Conservation (phyloP, 1,140 invertebrate species). For the Eurosta solidaginis region DNA sequence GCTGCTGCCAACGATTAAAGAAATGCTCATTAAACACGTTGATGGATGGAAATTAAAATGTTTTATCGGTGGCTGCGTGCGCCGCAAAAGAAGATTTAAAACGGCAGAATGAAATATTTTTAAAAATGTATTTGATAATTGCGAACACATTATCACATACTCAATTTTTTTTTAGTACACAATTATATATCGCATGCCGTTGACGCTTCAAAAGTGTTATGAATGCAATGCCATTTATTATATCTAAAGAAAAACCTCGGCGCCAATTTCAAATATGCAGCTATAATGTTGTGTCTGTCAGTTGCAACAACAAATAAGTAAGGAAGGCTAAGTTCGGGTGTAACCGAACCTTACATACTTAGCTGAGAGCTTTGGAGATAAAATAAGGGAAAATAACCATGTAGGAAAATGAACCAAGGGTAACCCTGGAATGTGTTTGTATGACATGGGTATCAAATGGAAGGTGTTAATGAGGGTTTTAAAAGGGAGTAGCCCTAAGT, state of each 20-base stretch:
- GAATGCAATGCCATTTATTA: background rate
- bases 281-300: too few species aligned
- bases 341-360: too few species aligned
- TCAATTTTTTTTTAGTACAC: background rate
- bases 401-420: too few species aligned
- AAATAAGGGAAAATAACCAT: too few species aligned
- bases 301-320: background rate
- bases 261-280: background rate
- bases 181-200: background rate
- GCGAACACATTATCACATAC: background rate
- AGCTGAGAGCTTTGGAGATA: too few species aligned
- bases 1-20: background rate
- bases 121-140: background rate
- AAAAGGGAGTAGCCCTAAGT: too few species aligned
- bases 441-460: too few species aligned
- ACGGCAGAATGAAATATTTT: background rate
- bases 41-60: constrained; percentile 21
- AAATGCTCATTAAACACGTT: constrained; percentile 5
- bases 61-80: background rate
- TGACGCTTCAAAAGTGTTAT: background rate
- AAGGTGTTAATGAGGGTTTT: too few species aligned
- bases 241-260: background rate
- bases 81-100: background rate
- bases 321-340: too few species aligned
- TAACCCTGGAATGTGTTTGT: too few species aligned